Conservation (phyloP, 2,113 vertebrate genomes). For the Hippocampus comes region DNA sequence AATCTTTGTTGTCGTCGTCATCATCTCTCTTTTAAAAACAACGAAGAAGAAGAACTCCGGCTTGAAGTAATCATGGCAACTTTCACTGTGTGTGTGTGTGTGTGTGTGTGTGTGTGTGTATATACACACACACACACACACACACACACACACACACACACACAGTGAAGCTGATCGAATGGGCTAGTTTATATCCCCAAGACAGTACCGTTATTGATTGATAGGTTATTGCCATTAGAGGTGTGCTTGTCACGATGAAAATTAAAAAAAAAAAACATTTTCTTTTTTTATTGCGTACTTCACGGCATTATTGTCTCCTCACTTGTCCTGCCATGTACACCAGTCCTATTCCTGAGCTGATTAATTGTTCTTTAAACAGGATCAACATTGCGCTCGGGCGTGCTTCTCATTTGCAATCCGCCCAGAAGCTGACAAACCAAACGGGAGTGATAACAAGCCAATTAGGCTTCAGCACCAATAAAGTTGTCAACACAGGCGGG, state of each 20-base stretch:
- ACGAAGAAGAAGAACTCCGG: too few species aligned
- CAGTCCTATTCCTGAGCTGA: slow-evolving; percentile 45
- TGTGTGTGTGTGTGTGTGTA: too few species aligned
- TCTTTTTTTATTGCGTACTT: slow-evolving; percentile 17
- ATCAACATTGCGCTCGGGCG: slow-evolving; percentile 35
- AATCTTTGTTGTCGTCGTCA: too few species aligned
- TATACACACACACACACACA: neutral
- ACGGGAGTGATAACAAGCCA: slow-evolving; percentile 42
- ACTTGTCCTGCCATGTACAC: slow-evolving; percentile 46
- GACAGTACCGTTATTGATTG: neutral
- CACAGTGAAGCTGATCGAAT: neutral
- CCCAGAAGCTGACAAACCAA: slow-evolving; percentile 35
- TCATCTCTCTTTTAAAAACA: too few species aligned
- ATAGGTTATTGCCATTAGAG: neutral
- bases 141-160: neutral
- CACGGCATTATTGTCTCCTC: slow-evolving; percentile 10
- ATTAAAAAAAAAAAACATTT: neutral
- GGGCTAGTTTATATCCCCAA: neutral
- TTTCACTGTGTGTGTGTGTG: too few species aligned
- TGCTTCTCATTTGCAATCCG: slow-evolving; percentile 41
- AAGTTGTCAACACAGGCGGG: slow-evolving; percentile 9
- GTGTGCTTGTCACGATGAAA: too few species aligned
- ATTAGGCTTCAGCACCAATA: slow-evolving; percentile 32
- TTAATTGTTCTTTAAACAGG: slow-evolving; percentile 49
- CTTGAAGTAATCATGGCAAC: too few species aligned